Base-by-base conservation (phyloP, 1,140 invertebrate species). In the Eumeta japonica region DNA sequence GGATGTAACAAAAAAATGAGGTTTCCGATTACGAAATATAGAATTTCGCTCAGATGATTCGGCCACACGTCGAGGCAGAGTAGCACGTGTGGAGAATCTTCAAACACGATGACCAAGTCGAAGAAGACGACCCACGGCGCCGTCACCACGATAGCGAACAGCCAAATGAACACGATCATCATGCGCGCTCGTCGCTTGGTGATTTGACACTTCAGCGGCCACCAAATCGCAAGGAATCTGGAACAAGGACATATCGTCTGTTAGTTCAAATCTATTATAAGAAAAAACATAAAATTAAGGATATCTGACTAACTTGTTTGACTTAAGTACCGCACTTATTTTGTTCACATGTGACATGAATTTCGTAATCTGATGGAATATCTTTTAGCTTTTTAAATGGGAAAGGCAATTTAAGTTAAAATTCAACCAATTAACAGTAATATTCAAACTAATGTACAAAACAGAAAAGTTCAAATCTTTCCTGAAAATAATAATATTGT, bases 211-310 rank as follows among this genome's bases (percentile, higher is more conserved):
- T 91, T 90, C 46, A 96, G 66, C 1, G 92, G 91, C 84, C 89
- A 94, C 86, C 93, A 96, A 42, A 96, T 96, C 16, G 93, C 93
- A 43, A 95, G 77, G 63, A 94, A 96, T 76, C 93, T 97, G 85
- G n/a, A 83, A 84, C 62, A 72, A 77, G n/a, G n/a, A 49, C 62
- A 56, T 50, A 44, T 49, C 50, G n/a, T 24, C 20, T 7, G n/a
- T 7, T n/a, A n/a, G 7, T 24, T 7, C 7, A 24, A 7, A 7
- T 24, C n/a, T 24, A 7, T 24, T 7, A 24, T 7, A 24, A 7
- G 7, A 24, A 7, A 24, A 7, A 24, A 7, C 20, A 24, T 24
- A 24, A n/a, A n/a, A n/a, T n/a, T n/a, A n/a, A n/a, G n/a, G n/a
- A n/a, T n/a, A n/a, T n/a, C n/a, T n/a, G n/a, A n/a, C n/a, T n/a